A percentile compares a stretch with the other conserved stretches of the same genome.
These are phyloP conservation scores for Hydropsyche betteni DNA, from an alignment of 2,888 invertebrate genomes.

Conservation along the genomic window DNA sequence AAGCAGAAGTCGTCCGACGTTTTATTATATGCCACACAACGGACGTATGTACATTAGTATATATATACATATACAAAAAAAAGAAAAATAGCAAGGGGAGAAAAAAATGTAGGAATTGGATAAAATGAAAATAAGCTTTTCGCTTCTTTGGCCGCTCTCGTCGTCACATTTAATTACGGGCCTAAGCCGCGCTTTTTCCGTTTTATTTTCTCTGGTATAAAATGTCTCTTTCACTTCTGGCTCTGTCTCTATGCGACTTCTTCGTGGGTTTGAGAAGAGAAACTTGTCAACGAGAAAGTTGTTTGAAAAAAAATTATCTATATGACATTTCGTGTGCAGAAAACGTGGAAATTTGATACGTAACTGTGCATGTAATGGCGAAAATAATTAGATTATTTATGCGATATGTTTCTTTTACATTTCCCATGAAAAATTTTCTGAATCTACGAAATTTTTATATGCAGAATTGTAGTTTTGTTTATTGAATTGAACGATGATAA, in stretches of 20 bases:
- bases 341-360: background rate
- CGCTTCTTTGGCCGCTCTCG: background rate
- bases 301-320: background rate
- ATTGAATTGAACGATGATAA: no score
- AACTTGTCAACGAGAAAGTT: conserved; percentile 12
- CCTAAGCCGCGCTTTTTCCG: background rate
- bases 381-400: no score
- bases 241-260: background rate
- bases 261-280: background rate
- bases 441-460: no score
- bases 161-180: conserved; percentile 23
- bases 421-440: no score
- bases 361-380: no score
- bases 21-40: no score
- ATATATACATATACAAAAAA: no score
- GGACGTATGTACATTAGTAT: no score
- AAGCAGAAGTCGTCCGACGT: background rate
- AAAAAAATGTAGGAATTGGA: background rate
- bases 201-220: background rate
- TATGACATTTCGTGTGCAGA: conserved; percentile 17
- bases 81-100: background rate
- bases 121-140: conserved; percentile 13
- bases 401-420: no score
- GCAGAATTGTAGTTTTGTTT: no score
- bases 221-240: background rate